A percentile compares a stretch with the other conserved stretches of the same genome.
phyloP scores from a whole-genome alignment of 2,113 vertebrate genomes.

The Erythrocercus mccallii region DNA sequence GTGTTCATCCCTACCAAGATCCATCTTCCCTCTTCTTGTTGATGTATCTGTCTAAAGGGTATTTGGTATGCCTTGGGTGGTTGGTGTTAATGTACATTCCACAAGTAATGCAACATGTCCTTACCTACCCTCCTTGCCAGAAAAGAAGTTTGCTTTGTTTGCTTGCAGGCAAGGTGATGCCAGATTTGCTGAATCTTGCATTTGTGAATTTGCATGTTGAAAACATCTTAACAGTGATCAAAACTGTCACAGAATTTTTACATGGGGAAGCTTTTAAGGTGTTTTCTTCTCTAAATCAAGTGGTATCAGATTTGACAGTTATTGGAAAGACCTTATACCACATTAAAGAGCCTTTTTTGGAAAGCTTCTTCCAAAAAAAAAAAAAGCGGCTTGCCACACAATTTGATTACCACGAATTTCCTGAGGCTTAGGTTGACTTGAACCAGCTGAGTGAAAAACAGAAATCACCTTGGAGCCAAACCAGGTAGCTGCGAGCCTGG shows the following conservation, averaged over 20 bases:
- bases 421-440: not conserved
- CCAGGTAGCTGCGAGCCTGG: not conserved
- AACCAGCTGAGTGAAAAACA: not conserved
- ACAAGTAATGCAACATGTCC: not conserved
- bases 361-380: not conserved
- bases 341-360: not conserved
- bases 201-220: not conserved
- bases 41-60: not conserved
- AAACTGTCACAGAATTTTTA: not conserved
- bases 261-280: not conserved
- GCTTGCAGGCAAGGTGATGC: not conserved
- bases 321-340: not conserved
- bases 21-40: not conserved
- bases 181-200: not conserved
- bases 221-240: not conserved
- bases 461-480: not conserved
- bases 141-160: not conserved
- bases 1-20: not conserved
- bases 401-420: not conserved
- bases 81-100: not conserved
- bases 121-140: not conserved
- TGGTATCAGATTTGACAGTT: not conserved
- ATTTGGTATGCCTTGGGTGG: not conserved
- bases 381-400: not conserved
- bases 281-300: not conserved